These are phyloP conservation scores for Drosophila heteroneura DNA, from an alignment of 2,888 invertebrate species.

Conservation along the genomic window DNA sequence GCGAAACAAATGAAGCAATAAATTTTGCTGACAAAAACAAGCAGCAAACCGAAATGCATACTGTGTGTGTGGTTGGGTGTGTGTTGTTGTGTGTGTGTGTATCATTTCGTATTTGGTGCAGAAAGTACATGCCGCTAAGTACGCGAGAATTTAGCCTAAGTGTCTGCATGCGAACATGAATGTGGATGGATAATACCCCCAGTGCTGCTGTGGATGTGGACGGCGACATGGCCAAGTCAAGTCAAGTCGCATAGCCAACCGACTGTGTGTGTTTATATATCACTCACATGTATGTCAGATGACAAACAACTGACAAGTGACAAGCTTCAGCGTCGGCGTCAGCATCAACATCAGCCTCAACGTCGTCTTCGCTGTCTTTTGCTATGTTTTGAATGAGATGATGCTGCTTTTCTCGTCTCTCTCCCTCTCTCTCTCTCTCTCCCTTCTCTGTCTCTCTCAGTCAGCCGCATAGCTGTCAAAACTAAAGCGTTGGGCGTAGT, in stretches of 20 bases:
- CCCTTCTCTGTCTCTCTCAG: neutral
- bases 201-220: slow-evolving; percentile 30
- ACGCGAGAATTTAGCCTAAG: slow-evolving; percentile 76
- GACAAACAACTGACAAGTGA: slow-evolving; percentile 85
- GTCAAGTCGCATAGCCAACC: slow-evolving; percentile 56
- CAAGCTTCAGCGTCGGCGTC: slow-evolving; percentile 77
- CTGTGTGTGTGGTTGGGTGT: slow-evolving; percentile 1
- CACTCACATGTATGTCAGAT: slow-evolving; percentile 83
- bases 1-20: slow-evolving; percentile 84
- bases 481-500: slow-evolving; percentile 7
- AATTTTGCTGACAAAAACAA: slow-evolving; percentile 83
- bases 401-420: slow-evolving; percentile 22
- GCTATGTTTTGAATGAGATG: slow-evolving; percentile 37
- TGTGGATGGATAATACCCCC: slow-evolving; percentile 56
- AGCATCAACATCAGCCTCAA: slow-evolving; percentile 40
- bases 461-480: slow-evolving; percentile 24
- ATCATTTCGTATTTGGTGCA: slow-evolving; percentile 20
- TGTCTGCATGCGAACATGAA: slow-evolving; percentile 58
- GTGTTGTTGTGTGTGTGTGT: slow-evolving; percentile 6
- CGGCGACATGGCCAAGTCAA: slow-evolving; percentile 62
- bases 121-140: slow-evolving; percentile 68
- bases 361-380: slow-evolving; percentile 43
- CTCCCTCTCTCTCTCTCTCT: neutral
- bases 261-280: slow-evolving; percentile 81
- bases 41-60: slow-evolving; percentile 60